Evolutionary conservation across 2,888 invertebrate species (phyloP), one percentile per base, ranked within the genome.

Genomic region (Exocentrus adspersus): DNA sequence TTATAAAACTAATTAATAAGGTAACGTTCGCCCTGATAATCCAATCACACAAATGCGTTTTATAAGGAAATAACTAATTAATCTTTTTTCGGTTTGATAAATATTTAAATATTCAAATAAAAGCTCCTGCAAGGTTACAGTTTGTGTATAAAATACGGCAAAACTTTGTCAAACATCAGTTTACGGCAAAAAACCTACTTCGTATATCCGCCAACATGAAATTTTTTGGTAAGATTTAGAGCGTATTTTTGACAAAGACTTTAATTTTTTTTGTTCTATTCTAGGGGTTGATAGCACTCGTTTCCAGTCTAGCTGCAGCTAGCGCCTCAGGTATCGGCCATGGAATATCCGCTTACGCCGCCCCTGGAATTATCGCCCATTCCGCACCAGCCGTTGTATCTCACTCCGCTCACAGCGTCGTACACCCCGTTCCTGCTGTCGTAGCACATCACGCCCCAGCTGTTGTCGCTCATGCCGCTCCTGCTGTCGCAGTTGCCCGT

Each of bases 281-380:
- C 12, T 43, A 73, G 76, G 70, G 60, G 42, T 43, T 74, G 60
- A 63, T 76, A 56, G 68, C 74, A 43, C 64, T 76, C 54, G 69
- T 75, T 53, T 75, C 73, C 53, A 69, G 71, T 60, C 67, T 77
- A 65, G 74, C 75, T 50, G 69, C 64, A 20, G 70, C 74, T 57
- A 70, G 72, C 45, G 76, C 67, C 30, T 52, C 48, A 45, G 28
- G 56, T 3, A 45, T 65, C 12, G 75, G 75, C 17, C 72, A 70
- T 32, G 75, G 75, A 57, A 74, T 74, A 41, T 74, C 75, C 54
- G 71, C 73, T 19, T 64, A 70, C 51, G 57, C 67, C 16, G 67
- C 66, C 37, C 71, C 69, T 6, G 61, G 60, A 28, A 77, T 64
- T 70, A 62, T 63, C 2, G 53, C 67, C 7, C 63, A 71, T 56